Evolutionary conservation across 1,140 invertebrate genomes (phyloP).

Genomic region (Sitodiplosis mosellana): DNA sequence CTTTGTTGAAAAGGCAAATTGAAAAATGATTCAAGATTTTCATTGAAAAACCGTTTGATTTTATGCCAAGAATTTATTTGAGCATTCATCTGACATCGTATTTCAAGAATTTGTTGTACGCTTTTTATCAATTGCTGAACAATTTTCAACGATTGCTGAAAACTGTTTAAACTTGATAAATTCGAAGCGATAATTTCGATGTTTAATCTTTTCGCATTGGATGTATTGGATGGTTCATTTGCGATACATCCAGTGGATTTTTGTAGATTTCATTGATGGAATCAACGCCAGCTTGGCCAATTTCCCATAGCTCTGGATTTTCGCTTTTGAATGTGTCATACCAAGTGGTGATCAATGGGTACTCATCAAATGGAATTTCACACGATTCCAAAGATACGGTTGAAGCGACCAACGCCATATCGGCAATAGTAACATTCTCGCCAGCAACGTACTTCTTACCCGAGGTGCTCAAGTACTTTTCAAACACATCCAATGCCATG

Average conservation of each 20-base stretch:
- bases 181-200: no score
- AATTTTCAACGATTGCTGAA: no score
- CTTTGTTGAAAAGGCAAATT: no score
- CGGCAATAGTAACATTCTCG: constrained; percentile 51
- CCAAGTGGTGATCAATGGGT: constrained; percentile 36
- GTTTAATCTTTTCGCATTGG: constrained; percentile 33
- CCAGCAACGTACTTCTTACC: constrained; percentile 42
- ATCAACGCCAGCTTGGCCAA: constrained; percentile 41
- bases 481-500: constrained; percentile 43
- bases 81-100: no score
- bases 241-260: constrained; percentile 45
- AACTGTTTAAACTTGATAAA: no score
- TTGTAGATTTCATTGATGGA: constrained; percentile 41
- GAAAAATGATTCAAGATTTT: no score
- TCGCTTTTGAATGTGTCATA: constrained; percentile 45
- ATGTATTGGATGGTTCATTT: constrained; percentile 48
- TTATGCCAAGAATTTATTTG: no score
- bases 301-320: constrained; percentile 46
- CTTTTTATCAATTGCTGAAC: no score
- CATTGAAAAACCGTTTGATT: no score
- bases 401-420: constrained; percentile 46
- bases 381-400: constrained; percentile 54
- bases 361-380: constrained; percentile 38
- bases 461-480: constrained; percentile 38
- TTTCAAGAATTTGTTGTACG: no score